phyloP scores from a whole-genome alignment of 2,113 vertebrate genomes.

The Micronycteris hirsuta region DNA sequence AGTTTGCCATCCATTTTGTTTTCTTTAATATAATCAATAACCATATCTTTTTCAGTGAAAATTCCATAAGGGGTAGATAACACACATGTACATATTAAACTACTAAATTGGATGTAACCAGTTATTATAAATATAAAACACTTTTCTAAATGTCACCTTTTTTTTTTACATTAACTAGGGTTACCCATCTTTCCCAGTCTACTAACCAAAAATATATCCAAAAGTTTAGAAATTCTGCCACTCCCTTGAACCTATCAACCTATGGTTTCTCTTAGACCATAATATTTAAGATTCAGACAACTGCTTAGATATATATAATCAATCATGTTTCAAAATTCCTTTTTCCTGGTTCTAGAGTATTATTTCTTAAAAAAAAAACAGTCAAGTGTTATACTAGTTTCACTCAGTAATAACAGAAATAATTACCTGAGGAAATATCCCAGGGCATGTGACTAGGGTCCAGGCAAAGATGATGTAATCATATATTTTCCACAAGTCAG shows the following conservation, averaged over 20 bases:
- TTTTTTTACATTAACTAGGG: background rate
- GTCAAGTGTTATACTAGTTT: background rate
- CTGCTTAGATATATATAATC: background rate
- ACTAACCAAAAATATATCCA: background rate
- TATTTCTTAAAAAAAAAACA: background rate
- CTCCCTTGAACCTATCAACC: background rate
- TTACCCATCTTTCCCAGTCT: background rate
- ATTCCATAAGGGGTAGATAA: background rate
- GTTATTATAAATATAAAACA: background rate
- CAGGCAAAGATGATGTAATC: background rate
- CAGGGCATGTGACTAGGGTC: background rate
- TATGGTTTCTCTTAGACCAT: background rate
- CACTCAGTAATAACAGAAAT: background rate
- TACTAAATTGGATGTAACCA: background rate
- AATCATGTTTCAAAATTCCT: background rate
- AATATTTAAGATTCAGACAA: background rate
- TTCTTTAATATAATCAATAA: background rate
- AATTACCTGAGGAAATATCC: background rate
- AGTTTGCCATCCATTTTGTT: background rate
- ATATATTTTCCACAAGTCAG: background rate
- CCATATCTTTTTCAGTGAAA: background rate
- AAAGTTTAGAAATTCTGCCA: background rate
- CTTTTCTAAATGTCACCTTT: background rate
- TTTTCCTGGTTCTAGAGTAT: background rate
- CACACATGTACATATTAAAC: background rate